Conservation (phyloP, 1,140 invertebrate genomes). For the Solenopsis invicta region DNA sequence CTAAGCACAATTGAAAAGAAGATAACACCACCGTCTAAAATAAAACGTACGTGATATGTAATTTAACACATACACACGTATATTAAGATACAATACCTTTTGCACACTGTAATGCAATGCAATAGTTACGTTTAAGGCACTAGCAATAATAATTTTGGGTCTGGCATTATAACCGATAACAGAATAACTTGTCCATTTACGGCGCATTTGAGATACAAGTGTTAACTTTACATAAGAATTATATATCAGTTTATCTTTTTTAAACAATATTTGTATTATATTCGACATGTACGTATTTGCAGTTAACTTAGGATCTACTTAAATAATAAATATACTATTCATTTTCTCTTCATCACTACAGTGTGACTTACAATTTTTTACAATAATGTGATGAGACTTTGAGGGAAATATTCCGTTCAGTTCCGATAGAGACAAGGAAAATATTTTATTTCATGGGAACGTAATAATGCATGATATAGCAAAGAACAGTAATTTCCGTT, state of each 20-base stretch:
- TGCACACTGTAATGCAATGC: neutral
- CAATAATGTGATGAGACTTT: neutral
- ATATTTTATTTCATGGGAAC: slow-evolving; percentile 7
- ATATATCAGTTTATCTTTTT: too few relatives aligned
- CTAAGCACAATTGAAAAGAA: neutral
- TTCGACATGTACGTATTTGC: too few relatives aligned
- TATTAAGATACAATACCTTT: neutral
- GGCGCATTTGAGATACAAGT: neutral
- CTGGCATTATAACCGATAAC: neutral
- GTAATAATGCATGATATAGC: neutral
- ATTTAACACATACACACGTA: neutral
- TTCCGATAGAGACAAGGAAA: neutral
- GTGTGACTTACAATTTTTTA: neutral
- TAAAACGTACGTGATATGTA: neutral
- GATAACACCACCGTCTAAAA: neutral
- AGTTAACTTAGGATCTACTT: too few relatives aligned
- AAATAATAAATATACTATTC: too few relatives aligned
- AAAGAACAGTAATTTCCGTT: neutral
- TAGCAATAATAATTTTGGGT: neutral
- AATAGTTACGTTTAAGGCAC: neutral
- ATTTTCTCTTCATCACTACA: neutral
- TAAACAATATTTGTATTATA: too few relatives aligned
- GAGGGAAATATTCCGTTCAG: neutral
- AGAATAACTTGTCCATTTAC: slow-evolving; percentile 20
- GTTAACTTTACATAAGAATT: too few relatives aligned